These are phyloP conservation scores for Bubo blakistoni DNA, from an alignment of 2,113 vertebrate species.

Conservation along the genomic window DNA sequence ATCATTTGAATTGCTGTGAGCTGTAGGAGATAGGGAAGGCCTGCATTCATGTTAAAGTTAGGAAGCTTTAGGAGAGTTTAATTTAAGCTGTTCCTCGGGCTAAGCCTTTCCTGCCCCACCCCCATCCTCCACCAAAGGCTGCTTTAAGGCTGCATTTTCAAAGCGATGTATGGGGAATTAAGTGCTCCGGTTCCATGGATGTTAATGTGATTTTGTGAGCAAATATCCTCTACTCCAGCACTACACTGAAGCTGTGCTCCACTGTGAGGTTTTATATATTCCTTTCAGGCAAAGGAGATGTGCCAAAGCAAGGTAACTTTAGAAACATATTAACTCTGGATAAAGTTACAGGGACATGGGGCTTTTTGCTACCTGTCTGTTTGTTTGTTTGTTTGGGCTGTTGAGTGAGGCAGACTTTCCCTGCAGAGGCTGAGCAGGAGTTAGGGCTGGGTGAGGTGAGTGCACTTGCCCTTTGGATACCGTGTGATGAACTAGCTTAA, in stretches of 20 bases:
- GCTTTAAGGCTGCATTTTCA: constrained; percentile 40
- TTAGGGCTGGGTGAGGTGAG: neutral
- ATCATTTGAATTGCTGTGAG: neutral
- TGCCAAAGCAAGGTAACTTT: neutral
- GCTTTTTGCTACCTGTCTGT: neutral
- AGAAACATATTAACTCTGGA: neutral
- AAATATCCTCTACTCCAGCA: neutral
- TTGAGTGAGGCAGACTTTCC: neutral
- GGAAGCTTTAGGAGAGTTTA: constrained; percentile 25
- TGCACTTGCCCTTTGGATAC: rapidly evolving
- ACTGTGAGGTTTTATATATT: neutral
- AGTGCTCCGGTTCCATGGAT: neutral
- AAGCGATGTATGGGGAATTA: constrained; percentile 12
- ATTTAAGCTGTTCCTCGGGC: constrained; percentile 43
- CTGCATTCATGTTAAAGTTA: neutral
- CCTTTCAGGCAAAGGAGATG: neutral
- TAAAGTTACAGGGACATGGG: neutral
- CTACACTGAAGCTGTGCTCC: neutral
- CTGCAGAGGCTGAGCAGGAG: neutral
- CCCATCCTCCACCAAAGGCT: neutral
- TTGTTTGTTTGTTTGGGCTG: neutral
- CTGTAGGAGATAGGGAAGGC: neutral
- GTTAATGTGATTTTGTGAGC: constrained; percentile 50
- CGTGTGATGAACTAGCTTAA: neutral
- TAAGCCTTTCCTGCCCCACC: constrained; percentile 35